Evolutionary conservation across 2,888 invertebrate genomes (phyloP).

Genomic region (Sepiola atlantica): DNA sequence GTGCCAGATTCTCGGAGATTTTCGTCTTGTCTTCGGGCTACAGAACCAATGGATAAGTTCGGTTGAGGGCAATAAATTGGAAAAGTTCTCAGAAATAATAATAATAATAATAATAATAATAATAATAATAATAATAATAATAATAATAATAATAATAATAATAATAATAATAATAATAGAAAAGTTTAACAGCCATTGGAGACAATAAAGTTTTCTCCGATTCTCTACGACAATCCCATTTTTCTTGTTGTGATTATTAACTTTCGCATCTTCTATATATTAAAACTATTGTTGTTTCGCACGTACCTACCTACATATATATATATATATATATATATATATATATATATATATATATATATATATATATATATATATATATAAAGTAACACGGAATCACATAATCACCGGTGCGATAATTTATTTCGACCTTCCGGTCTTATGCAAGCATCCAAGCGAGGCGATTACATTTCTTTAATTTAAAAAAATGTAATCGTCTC

Average conservation of each 20-base stretch:
- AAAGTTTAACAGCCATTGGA: background rate
- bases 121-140: slow-evolving; percentile 41
- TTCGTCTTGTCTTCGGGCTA: background rate
- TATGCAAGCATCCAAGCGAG: no score
- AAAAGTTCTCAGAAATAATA: background rate
- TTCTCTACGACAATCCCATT: background rate
- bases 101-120: slow-evolving; percentile 38
- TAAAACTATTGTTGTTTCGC: background rate
- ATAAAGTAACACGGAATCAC: no score
- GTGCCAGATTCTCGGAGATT: background rate
- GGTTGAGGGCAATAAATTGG: background rate
- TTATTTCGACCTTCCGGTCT: no score
- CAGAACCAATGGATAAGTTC: background rate
- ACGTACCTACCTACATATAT: background rate
- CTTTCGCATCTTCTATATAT: background rate
- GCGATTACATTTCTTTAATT: no score
- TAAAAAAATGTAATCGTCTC: no score
- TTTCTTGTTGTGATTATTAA: background rate
- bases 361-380: no score
- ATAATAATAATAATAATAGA: background rate
- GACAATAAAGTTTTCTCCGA: background rate
- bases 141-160: background rate
- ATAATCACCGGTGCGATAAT: no score
- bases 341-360: no score
- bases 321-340: background rate